A percentile compares a stretch with the other conserved stretches of the same genome.
Evolutionary conservation across 2,113 vertebrate species (phyloP).

Genomic region (Crypturellus undulatus): DNA sequence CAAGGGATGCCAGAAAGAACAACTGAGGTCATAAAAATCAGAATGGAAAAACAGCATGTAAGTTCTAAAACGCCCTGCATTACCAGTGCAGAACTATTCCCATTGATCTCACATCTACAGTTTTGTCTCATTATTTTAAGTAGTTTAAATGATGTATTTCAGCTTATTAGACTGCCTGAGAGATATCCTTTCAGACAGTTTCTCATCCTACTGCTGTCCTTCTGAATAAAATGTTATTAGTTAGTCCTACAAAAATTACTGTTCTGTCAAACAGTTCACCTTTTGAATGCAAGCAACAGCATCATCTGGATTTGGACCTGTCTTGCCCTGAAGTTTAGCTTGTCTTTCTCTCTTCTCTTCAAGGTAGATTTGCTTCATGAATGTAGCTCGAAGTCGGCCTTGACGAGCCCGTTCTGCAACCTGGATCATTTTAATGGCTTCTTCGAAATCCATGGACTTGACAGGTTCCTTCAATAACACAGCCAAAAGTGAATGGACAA

Average conservation of each 20-base stretch:
- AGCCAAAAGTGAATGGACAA: background rate
- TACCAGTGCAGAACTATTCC: background rate
- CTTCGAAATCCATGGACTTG: constrained; percentile 64
- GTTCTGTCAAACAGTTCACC: constrained; percentile 55
- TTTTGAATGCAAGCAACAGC: constrained; percentile 84
- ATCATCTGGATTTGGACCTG: background rate
- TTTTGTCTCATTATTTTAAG: background rate
- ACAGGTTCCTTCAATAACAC: constrained; percentile 21
- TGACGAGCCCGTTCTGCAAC: constrained; percentile 84
- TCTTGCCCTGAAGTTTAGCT: background rate
- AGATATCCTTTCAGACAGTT: background rate
- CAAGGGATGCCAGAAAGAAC: constrained; percentile 26
- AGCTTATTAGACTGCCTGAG: background rate
- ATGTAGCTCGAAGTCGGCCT: constrained; percentile 78
- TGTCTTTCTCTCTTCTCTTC: constrained; percentile 70
- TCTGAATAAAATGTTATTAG: background rate
- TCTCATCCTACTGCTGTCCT: background rate
- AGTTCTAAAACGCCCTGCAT: background rate
- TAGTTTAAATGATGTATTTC: background rate
- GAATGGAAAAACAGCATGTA: background rate
- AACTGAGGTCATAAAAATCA: constrained; percentile 32
- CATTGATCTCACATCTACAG: background rate
- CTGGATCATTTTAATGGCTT: constrained; percentile 79
- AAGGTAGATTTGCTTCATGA: constrained; percentile 80
- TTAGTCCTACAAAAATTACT: background rate